These are phyloP conservation scores for Centroberyx gerrardi DNA, from an alignment of 2,797 vertebrate species.

Conservation along the genomic window DNA sequence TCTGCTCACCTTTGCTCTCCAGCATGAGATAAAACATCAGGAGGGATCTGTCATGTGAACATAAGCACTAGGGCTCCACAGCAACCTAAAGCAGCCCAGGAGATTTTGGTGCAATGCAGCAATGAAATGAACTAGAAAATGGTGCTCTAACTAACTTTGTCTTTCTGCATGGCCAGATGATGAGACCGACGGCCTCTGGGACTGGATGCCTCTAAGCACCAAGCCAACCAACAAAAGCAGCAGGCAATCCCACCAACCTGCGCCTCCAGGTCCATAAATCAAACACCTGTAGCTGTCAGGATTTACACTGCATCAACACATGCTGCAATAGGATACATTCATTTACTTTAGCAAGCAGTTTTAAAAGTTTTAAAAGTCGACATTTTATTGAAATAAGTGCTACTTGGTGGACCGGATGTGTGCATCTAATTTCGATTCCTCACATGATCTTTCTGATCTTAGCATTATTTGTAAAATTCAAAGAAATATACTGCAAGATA, in stretches of 20 bases:
- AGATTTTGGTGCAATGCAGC: slow-evolving; percentile 82
- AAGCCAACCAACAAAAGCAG: neutral
- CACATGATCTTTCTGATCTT: no score
- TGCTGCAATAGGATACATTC: neutral
- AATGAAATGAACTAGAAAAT: slow-evolving; percentile 62
- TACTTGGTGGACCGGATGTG: no score
- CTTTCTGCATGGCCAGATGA: slow-evolving; percentile 57
- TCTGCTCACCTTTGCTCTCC: slow-evolving; percentile 75
- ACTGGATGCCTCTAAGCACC: slow-evolving; percentile 5
- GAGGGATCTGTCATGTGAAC: slow-evolving; percentile 61
- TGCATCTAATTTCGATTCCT: no score
- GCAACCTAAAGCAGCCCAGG: slow-evolving; percentile 40
- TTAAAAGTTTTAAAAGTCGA: no score
- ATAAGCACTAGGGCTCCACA: slow-evolving; percentile 20
- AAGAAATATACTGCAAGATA: neutral
- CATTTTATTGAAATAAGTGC: no score
- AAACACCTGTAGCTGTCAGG: neutral
- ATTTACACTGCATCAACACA: neutral
- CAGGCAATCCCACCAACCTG: neutral
- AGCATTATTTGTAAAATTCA: no score
- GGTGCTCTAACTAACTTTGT: slow-evolving; percentile 66
- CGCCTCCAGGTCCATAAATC: slow-evolving; percentile 12
- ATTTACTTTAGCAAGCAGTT: neutral
- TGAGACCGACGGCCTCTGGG: slow-evolving; percentile 34
- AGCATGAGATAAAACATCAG: slow-evolving; percentile 76